Base-by-base conservation (phyloP, 2,888 invertebrate genomes). In the Halictus quadricinctus region DNA sequence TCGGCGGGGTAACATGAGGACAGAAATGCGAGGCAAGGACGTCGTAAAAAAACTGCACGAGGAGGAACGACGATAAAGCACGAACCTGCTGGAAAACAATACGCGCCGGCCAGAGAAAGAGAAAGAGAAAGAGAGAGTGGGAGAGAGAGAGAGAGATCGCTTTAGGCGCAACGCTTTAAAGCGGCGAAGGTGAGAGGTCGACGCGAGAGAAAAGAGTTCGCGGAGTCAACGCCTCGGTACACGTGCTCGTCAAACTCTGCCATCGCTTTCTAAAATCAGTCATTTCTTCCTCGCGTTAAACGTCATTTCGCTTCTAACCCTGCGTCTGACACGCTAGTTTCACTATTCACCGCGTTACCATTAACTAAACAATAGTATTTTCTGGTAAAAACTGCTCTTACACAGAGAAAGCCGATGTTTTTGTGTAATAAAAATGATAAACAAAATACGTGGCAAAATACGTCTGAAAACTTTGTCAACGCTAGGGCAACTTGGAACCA, bases 51-150 rank as follows among this genome's bases (percentile, higher is more conserved):
- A 80, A 80, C 1, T 76, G 58, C 54, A 54, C 79, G 72, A 74
- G 70, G 46, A 70, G 72, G 84, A 84, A 87, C 87, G 81, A 80
- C 60, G 89, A 90, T 90, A 90, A 89, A 88, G 88, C 90, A 90
- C 88, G 88, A 80, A 86, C 83, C 77, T 79, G 79, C 76, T 74
- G 81, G 80, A 81, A 77, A 88, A 90, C 80, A 87, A 87, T 88
- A 83, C 77, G 36, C 46, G 79, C 75, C 75, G 70, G 75, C 64
- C 69, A 79, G 81, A 79, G 64, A 73, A 78, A 48, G 80, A 84
- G 85, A 84, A 79, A 69, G 43, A 3, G 36, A 86, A 83, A 84
- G 80, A 86, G 83, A 84, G 80, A 69, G 43, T 1, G 36, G 2
- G 36, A 36, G 36, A 36, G 81, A 21, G 73, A 72, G 29, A 48